phyloP scores from a whole-genome alignment of 2,797 vertebrate species.

The Chelmon rostratus region DNA sequence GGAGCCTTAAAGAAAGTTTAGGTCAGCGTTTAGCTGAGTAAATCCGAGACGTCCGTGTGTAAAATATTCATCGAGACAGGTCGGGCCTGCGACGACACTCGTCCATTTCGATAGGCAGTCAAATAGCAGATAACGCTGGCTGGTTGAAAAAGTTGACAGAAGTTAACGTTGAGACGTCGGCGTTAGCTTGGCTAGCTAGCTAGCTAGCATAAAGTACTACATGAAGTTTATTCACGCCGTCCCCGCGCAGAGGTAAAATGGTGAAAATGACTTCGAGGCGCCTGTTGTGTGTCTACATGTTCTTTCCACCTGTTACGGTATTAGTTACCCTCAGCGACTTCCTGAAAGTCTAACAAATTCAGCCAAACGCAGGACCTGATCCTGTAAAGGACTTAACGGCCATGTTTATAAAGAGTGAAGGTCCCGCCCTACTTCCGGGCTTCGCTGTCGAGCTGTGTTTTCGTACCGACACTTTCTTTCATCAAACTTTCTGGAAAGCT shows the following conservation, averaged over 20 bases:
- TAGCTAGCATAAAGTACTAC: slow-evolving; percentile 68
- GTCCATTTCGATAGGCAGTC: slow-evolving; percentile 57
- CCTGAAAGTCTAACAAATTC: slow-evolving; percentile 70
- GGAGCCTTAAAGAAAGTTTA: slow-evolving; percentile 48
- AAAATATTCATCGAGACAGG: slow-evolving; percentile 58
- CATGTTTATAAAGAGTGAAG: slow-evolving; percentile 77
- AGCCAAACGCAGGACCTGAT: slow-evolving; percentile 63
- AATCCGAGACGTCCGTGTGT: slow-evolving; percentile 38
- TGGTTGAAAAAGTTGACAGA: slow-evolving; percentile 74
- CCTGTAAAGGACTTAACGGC: slow-evolving; percentile 73
- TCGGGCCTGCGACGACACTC: slow-evolving; percentile 34
- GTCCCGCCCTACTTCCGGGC: slow-evolving; percentile 81
- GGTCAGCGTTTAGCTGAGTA: slow-evolving; percentile 32
- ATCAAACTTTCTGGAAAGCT: slow-evolving; percentile 8
- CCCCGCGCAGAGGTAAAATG: not conserved
- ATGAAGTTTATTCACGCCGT: slow-evolving; percentile 61
- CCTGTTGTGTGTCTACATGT: slow-evolving; percentile 61
- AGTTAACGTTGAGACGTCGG: slow-evolving; percentile 64
- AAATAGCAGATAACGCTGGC: slow-evolving; percentile 35
- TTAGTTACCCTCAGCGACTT: slow-evolving; percentile 62
- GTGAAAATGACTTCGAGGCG: not conserved
- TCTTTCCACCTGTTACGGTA: slow-evolving; percentile 70
- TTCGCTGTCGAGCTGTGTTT: slow-evolving; percentile 27
- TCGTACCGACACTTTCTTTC: slow-evolving; percentile 10
- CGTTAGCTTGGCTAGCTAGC: slow-evolving; percentile 72